Evolutionary conservation across 2,113 vertebrate species (phyloP).

Genomic region (Bombycilla garrulus): DNA sequence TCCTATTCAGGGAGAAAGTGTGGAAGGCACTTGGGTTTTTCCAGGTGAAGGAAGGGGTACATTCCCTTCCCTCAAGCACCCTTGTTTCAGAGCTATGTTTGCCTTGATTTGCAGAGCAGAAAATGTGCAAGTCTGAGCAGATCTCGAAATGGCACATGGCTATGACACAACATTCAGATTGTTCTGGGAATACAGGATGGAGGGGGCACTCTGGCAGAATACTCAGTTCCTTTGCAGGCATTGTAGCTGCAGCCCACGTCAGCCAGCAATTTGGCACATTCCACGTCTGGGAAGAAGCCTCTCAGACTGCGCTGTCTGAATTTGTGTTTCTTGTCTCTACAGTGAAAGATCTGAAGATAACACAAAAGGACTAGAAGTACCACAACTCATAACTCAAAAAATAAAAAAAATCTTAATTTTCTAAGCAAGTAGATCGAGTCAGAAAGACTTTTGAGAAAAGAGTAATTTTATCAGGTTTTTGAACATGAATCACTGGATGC

Average conservation of each 20-base stretch:
- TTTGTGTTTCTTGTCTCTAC: neutral
- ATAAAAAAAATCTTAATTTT: accelerated
- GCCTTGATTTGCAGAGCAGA: neutral
- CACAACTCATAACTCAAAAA: neutral
- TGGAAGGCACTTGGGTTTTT: neutral
- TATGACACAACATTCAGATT: neutral
- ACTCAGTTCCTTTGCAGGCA: neutral
- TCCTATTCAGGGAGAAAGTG: neutral
- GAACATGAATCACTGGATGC: neutral
- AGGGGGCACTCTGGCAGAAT: slow-evolving; percentile 54
- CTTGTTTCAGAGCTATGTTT: neutral
- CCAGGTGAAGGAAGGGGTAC: neutral
- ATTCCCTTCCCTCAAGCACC: neutral
- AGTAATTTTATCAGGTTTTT: neutral
- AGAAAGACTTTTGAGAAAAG: neutral
- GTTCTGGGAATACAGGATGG: slow-evolving; percentile 42
- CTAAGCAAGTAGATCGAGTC: neutral
- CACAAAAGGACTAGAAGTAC: neutral
- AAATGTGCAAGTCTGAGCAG: neutral
- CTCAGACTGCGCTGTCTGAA: neutral
- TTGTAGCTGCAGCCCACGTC: slow-evolving; percentile 30
- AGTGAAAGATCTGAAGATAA: neutral
- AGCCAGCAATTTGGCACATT: neutral
- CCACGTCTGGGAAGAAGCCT: neutral
- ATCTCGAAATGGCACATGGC: slow-evolving; percentile 7